These are phyloP conservation scores for Rhyacophila evoluta DNA, from an alignment of 2,888 invertebrate genomes.

Conservation along the genomic window DNA sequence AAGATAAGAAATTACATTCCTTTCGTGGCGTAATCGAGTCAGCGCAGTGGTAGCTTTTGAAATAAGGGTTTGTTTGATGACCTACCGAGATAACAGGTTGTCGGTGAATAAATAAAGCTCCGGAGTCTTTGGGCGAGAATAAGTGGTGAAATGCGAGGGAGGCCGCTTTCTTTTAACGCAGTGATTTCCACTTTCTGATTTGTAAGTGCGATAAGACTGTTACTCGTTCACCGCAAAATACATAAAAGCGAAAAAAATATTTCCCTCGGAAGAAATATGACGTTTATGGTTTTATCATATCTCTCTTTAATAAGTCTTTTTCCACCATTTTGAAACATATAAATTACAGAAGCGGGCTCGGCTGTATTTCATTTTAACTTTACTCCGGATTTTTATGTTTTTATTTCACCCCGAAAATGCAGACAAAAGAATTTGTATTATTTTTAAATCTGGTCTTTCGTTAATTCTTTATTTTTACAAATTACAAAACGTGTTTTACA, in stretches of 20 bases:
- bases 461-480: not conserved
- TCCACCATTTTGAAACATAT: constrained; percentile 22
- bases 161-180: constrained; percentile 26
- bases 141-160: constrained; percentile 7
- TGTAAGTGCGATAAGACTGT: constrained; percentile 14
- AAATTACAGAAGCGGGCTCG: not conserved
- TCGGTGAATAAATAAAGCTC: constrained; percentile 51
- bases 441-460: not conserved
- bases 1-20: constrained; percentile 46
- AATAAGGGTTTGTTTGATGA: constrained; percentile 52
- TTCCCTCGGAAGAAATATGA: constrained; percentile 9
- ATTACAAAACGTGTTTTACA: not conserved
- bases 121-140: constrained; percentile 30
- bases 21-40: constrained; percentile 50
- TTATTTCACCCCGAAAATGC: not conserved
- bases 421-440: constrained; percentile 9
- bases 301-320: constrained; percentile 24
- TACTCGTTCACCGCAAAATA: constrained; percentile 12
- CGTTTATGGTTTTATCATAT: constrained; percentile 24
- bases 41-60: constrained; percentile 45
- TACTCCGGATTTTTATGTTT: not conserved
- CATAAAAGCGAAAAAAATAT: constrained; percentile 14
- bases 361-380: constrained; percentile 14
- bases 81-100: constrained; percentile 49
- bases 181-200: constrained; percentile 26